phyloP scores from a whole-genome alignment of 2,888 invertebrate species.

The Tenthredo mesomela region DNA sequence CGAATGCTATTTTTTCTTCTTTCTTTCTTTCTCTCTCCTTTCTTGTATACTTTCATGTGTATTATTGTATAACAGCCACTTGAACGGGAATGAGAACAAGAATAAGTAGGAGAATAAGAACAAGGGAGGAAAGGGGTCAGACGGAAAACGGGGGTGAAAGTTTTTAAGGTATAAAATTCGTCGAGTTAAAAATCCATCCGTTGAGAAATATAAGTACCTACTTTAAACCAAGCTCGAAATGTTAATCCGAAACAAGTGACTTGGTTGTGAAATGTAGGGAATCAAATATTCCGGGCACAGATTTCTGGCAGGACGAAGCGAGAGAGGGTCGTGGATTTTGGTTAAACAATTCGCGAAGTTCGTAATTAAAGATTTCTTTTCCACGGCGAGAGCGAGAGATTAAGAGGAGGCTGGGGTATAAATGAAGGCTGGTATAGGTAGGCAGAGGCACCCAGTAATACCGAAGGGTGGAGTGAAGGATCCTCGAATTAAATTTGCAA shows the following conservation, averaged over 20 bases:
- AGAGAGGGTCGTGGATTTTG: slow-evolving; percentile 28
- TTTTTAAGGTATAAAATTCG: not conserved
- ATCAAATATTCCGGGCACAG: slow-evolving; percentile 42
- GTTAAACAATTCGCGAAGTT: slow-evolving; percentile 44
- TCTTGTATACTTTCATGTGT: not conserved
- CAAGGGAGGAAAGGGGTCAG: not conserved
- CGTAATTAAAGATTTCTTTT: slow-evolving; percentile 45
- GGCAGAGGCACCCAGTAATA: slow-evolving; percentile 25
- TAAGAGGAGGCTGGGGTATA: not conserved
- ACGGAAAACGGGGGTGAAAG: not conserved
- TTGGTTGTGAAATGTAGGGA: slow-evolving; percentile 26
- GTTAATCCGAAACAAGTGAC: slow-evolving; percentile 28
- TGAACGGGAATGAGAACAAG: not conserved
- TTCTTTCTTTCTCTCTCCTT: not conserved
- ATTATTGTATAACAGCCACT: not conserved
- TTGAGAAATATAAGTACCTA: not conserved
- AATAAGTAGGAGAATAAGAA: not conserved
- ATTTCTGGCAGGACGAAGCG: not conserved
- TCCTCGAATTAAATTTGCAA: slow-evolving; percentile 50
- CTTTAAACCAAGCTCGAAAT: not conserved
- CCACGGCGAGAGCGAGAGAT: not conserved
- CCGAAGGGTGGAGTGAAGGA: slow-evolving; percentile 25
- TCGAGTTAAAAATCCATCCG: not conserved
- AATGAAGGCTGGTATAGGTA: slow-evolving; percentile 19
- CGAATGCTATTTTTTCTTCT: not conserved